These are phyloP conservation scores for Petaurus breviceps DNA, from an alignment of 2,113 vertebrate species.

Conservation along the genomic window DNA sequence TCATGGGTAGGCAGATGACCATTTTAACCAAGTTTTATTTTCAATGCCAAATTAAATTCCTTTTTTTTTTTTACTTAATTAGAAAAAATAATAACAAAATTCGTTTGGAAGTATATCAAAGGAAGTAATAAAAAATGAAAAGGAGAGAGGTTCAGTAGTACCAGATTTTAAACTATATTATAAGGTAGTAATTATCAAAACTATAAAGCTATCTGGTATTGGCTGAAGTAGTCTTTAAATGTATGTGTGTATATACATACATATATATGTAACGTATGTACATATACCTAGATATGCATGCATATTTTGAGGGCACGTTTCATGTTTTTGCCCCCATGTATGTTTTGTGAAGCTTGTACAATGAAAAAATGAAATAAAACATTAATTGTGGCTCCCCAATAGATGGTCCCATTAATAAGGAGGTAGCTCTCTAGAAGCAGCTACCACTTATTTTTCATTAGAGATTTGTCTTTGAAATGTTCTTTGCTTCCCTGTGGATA, in stretches of 20 bases:
- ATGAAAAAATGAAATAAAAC: background rate
- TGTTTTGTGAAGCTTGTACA: background rate
- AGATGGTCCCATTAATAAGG: background rate
- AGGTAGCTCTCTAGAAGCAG: too few species aligned
- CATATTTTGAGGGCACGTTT: background rate
- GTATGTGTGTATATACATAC: background rate
- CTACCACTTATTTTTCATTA: background rate
- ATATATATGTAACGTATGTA: background rate
- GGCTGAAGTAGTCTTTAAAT: background rate
- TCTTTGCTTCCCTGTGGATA: background rate
- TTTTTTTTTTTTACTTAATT: background rate
- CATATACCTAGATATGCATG: background rate
- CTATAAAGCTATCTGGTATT: background rate
- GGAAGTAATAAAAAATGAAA: background rate
- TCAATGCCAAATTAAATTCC: background rate
- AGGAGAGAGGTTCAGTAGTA: background rate
- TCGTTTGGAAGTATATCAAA: background rate
- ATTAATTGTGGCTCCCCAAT: background rate
- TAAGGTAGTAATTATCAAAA: background rate
- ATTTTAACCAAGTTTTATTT: background rate
- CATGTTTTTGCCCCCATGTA: accelerated
- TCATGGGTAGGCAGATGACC: background rate
- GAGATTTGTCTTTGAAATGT: background rate
- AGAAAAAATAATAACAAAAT: background rate
- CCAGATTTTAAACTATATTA: background rate